Percentiles rank a stretch among this genome's conserved stretches.
phyloP scores from a whole-genome alignment of 2,888 invertebrate genomes.

The Anorthoa munda region DNA sequence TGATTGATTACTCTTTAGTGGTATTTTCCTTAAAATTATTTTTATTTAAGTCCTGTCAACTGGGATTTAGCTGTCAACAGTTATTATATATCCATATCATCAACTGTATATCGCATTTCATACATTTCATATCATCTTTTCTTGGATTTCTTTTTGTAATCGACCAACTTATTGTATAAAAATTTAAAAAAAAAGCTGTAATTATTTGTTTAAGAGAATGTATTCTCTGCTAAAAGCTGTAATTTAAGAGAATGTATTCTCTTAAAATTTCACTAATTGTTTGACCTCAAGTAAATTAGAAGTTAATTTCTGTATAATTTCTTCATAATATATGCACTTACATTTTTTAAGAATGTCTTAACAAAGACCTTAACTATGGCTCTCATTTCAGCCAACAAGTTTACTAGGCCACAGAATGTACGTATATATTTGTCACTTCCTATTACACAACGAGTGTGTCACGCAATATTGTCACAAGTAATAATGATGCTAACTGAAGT shows the following conservation, averaged over 20 bases:
- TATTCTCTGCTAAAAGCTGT: too few species aligned
- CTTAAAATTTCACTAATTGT: too few species aligned
- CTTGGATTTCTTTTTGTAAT: neutral
- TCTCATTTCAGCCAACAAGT: neutral
- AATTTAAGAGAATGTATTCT: too few species aligned
- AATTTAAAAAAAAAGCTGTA: too few species aligned
- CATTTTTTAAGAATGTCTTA: neutral
- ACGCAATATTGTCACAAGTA: constrained; percentile 40
- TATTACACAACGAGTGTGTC: constrained; percentile 15
- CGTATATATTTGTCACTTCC: constrained; percentile 20
- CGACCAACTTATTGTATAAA: neutral
- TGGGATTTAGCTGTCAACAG: neutral
- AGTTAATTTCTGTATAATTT: too few species aligned
- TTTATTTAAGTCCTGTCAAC: neutral
- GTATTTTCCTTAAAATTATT: neutral
- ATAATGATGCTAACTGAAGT: constrained; percentile 27
- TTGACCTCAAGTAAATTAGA: too few species aligned
- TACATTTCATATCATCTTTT: neutral
- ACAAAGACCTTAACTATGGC: too few species aligned
- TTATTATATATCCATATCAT: neutral
- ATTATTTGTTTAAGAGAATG: too few species aligned
- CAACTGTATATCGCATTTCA: neutral
- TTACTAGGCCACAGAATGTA: constrained; percentile 11
- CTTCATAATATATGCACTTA: too few species aligned
- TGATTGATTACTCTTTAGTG: constrained; percentile 27